Evolutionary conservation across 2,888 invertebrate species (phyloP).

Genomic region (Frankliniella intonsa): DNA sequence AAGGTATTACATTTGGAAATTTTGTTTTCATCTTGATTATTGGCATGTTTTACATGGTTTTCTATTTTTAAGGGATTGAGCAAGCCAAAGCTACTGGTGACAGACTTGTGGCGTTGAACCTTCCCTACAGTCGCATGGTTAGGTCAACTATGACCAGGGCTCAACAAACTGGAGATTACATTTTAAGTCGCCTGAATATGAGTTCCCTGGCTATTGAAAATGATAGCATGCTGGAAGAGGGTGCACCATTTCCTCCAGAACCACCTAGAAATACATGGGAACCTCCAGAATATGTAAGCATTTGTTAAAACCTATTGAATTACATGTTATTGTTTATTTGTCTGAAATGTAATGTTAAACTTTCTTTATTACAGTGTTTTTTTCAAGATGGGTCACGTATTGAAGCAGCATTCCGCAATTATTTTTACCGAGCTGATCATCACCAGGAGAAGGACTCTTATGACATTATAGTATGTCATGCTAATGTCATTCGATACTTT

Average conservation of each 20-base stretch:
- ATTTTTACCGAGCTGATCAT: conserved; percentile 84
- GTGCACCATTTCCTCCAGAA: conserved; percentile 91
- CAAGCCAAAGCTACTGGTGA: conserved; percentile 85
- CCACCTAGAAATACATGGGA: conserved; percentile 85
- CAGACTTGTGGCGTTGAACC: conserved; percentile 68
- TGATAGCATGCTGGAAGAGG: conserved; percentile 73
- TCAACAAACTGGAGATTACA: conserved; percentile 82
- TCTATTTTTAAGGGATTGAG: conserved; percentile 56
- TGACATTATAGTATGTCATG: conserved; percentile 93
- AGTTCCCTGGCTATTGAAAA: conserved; percentile 59
- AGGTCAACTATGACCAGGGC: conserved; percentile 93
- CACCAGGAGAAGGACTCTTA: conserved; percentile 76
- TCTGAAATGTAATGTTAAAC: not conserved
- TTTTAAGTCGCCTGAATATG: conserved; percentile 62
- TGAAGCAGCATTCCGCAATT: conserved; percentile 90
- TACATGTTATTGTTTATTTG: not conserved
- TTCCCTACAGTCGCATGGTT: conserved; percentile 74
- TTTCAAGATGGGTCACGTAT: conserved; percentile 89
- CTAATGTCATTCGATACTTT: conserved; percentile 94
- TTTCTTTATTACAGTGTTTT: conserved; percentile 67
- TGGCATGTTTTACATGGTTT: not conserved
- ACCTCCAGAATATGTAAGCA: conserved; percentile 69
- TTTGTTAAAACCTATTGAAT: not conserved
- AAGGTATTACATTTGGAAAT: conserved; percentile 54
- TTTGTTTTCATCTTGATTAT: not conserved